Evolutionary conservation across 2,888 invertebrate species (phyloP), one percentile per base, ranked within the genome.

Genomic region (Drosophila anomalipes): DNA sequence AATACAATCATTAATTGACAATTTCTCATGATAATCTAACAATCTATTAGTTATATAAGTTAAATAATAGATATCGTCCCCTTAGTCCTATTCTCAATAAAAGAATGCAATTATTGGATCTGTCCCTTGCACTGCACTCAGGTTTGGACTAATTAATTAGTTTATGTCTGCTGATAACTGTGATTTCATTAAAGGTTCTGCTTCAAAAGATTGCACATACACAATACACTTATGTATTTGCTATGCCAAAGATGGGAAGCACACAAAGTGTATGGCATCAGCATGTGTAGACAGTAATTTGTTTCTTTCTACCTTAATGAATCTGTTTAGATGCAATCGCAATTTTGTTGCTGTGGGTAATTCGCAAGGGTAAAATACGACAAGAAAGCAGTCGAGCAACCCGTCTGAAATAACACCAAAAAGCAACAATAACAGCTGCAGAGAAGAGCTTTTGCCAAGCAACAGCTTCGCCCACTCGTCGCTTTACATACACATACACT

Each of bases 381-480:
- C 26, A 32, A 30, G 44, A 49, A 37, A 65, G 22, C 35, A 47
- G 60, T 51, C 2, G 28, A 30, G 51, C 26, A 14, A 14, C 28
- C 39, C 47, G 22, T 47, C n/a, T 54, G 14, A 59, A 59, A 44
- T 33, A 37, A 37, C 22, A 52, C 32, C 28, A 30, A n/a, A 70
- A 52, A 30, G 35, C 70, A 70, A 62, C 41, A 70, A 57, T 32
- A 57, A 49, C 19, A 64, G 52, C 58, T 70, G 35, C n/a, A 57
- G 12, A 53, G 47, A 44, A 65, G 76, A 79, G 79, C 79, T 79
- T 79, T 71, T 71, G 66, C 35, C 63, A 53, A 74, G 79, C 70
- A 78, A 68, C 79, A 79, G 72, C 70, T 72, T 72, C 80, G 70
- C 77, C 80, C 67, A 79, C 73, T 28, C 69, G 59, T 37, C 41